These are phyloP conservation scores for Thamnophis elegans DNA, from an alignment of 2,797 vertebrate species.

Conservation along the genomic window DNA sequence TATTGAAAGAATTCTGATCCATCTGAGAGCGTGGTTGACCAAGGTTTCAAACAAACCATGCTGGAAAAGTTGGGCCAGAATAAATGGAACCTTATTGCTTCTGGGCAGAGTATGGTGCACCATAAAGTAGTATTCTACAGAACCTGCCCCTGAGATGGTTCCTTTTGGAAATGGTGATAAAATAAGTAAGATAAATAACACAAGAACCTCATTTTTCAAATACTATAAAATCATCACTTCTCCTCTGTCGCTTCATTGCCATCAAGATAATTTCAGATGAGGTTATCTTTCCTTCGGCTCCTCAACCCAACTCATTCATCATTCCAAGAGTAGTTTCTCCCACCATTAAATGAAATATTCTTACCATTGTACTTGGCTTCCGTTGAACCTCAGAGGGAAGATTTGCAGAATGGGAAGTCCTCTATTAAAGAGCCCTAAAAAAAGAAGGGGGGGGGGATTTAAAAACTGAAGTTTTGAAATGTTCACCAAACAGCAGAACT, in stretches of 20 bases:
- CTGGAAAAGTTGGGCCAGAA: not conserved
- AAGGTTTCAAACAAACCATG: not conserved
- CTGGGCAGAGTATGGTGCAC: not conserved
- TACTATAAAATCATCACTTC: not conserved
- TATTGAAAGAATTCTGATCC: not conserved
- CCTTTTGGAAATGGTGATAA: not conserved
- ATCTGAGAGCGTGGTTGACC: not conserved
- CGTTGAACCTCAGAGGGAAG: not conserved
- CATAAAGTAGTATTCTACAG: not conserved
- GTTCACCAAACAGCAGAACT: not conserved
- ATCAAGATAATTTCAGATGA: not conserved
- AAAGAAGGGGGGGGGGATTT: not conserved
- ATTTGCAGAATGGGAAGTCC: not conserved
- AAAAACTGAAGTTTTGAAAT: not conserved
- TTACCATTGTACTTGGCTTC: slow-evolving; percentile 2
- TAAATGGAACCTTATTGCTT: not conserved
- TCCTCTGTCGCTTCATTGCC: not conserved
- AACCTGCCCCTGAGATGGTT: not conserved
- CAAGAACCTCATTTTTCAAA: not conserved
- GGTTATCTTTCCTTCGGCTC: not conserved
- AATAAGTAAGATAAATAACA: not conserved
- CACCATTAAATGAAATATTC: not conserved
- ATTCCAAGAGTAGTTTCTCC: not conserved
- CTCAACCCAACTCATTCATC: not conserved
- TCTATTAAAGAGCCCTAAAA: not conserved